Evolutionary conservation across 2,888 invertebrate species (phyloP).

Genomic region (Cheilosia impressa): DNA sequence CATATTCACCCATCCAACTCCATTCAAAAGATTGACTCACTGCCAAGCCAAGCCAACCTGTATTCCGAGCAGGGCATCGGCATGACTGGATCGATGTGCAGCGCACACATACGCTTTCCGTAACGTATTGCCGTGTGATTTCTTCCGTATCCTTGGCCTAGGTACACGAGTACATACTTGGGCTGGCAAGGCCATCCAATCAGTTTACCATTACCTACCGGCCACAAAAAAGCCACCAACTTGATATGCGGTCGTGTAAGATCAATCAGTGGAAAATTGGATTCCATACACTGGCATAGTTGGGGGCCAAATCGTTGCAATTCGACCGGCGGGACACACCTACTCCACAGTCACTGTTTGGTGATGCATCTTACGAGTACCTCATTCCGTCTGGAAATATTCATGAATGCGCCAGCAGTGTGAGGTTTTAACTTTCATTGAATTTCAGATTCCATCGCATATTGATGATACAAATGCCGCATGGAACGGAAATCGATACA

Average conservation of each 20-base stretch:
- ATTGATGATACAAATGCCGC: constrained; percentile 71
- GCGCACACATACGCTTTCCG: constrained; percentile 21
- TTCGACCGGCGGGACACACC: not conserved
- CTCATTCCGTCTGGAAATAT: constrained; percentile 58
- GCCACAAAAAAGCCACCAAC: constrained; percentile 78
- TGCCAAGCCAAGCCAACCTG: constrained; percentile 5
- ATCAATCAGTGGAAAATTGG: constrained; percentile 84
- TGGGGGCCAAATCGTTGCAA: constrained; percentile 14
- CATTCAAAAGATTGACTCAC: constrained; percentile 45
- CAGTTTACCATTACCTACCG: constrained; percentile 69
- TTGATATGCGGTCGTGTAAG: constrained; percentile 81
- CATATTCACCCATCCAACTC: constrained; percentile 51
- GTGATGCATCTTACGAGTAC: constrained; percentile 62
- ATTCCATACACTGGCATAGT: constrained; percentile 78
- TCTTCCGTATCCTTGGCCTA: constrained; percentile 65
- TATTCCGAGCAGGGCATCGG: not conserved
- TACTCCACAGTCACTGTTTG: constrained; percentile 54
- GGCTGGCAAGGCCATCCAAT: constrained; percentile 64
- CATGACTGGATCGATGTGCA: constrained; percentile 5
- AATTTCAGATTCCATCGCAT: constrained; percentile 70
- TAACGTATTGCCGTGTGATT: constrained; percentile 43
- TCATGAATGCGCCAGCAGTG: constrained; percentile 49
- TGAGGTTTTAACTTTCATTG: constrained; percentile 68
- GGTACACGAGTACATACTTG: not conserved
- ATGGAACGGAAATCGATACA: constrained; percentile 65